A percentile compares a stretch with the other conserved stretches of the same genome.
Conservation (phyloP, 2,888 invertebrate species). For the Hofmannophila pseudospretella region DNA sequence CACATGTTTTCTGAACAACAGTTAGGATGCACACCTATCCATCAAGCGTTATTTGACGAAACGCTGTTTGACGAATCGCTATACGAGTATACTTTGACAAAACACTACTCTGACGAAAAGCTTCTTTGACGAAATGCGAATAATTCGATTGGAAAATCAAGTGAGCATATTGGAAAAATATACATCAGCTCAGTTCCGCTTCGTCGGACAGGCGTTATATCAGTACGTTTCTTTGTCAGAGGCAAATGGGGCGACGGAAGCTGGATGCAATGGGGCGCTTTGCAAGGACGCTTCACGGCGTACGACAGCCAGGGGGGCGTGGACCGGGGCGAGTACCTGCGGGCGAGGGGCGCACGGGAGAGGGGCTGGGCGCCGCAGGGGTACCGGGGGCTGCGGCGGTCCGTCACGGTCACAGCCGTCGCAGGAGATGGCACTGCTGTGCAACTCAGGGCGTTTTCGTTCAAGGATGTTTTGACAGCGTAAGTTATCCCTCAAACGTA, state of each 20-base stretch:
- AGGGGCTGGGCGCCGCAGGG: constrained; percentile 53
- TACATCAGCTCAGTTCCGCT: no score
- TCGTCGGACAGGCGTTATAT: no score
- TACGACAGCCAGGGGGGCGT: constrained; percentile 51
- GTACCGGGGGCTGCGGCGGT: constrained; percentile 38
- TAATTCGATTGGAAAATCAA: no score
- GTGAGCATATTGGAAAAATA: no score
- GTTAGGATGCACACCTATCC: no score
- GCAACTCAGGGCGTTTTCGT: constrained; percentile 71
- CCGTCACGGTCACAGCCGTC: constrained; percentile 48
- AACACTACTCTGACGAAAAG: no score
- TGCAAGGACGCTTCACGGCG: constrained; percentile 76
- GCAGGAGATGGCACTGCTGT: constrained; percentile 78
- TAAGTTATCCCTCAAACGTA: no score
- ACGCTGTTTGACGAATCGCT: no score
- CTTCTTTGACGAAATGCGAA: no score
- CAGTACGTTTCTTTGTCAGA: constrained; percentile 31
- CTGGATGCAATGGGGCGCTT: constrained; percentile 81
- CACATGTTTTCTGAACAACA: no score
- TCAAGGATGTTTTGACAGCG: constrained; percentile 73
- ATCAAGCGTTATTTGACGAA: no score
- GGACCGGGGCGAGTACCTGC: constrained; percentile 50
- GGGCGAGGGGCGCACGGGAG: constrained; percentile 71
- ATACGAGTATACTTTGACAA: no score
- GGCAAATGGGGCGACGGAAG: constrained; percentile 58